Evolutionary conservation across 1,140 invertebrate genomes (phyloP), one percentile per base, ranked within the genome.

Genomic region (Mercenaria mercenaria): DNA sequence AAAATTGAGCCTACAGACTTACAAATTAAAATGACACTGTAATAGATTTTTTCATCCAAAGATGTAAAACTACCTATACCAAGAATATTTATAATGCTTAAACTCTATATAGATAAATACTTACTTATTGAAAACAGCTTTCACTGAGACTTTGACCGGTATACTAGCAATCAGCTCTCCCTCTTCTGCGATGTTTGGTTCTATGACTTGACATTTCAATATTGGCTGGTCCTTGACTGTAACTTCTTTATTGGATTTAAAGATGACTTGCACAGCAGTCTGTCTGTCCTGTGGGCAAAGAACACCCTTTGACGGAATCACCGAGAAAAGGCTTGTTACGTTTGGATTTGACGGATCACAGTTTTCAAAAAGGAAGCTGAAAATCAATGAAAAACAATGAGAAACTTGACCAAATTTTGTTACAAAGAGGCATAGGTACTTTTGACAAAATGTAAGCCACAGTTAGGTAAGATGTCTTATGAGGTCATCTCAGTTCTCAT

Each of bases 101-200:
- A n/a, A n/a, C n/a, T n/a, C n/a, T n/a, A n/a, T n/a, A n/a, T n/a
- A n/a, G n/a, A n/a, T n/a, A n/a, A n/a, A 47, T 50, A 92, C 95
- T 93, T 93, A 96, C 95, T 96, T 96, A 93, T 94, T 95, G 90
- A 95, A 96, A 29, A 95, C 93, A 56, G 95, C 91, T 82, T 94
- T 94, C 15, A 95, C 95, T 41, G 95, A 95, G 10, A 96, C 91
- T 91, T 96, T 96, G 85, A 96, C 94, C 18, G 96, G 96, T 37
- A 96, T 96, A 72, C 92, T 95, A 15, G 96, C 96, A 69, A 96
- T 96, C 23, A 94, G 91, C 82, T 95, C 95, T 2, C 95, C 95
- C 47, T 93, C 93, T 8, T 96, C 95, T 6, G 91, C 93, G 10
- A 95, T 89, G 80, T 91, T 94, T n/a, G 95, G 94, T 74, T 96